phyloP scores from a whole-genome alignment of 2,888 invertebrate genomes.

The Caradrina kadenii region DNA sequence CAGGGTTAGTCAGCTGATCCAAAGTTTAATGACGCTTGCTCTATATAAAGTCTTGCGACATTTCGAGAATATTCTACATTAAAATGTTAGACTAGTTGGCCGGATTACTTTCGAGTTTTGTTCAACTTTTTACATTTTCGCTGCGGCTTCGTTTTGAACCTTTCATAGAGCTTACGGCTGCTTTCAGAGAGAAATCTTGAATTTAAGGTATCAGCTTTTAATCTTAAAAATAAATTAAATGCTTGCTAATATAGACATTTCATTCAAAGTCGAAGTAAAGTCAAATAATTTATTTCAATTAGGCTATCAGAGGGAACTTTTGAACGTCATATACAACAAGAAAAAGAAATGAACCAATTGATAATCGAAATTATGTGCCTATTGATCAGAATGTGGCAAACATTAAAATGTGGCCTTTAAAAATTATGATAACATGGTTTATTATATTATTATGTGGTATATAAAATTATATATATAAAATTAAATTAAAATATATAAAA shows the following conservation, averaged over 20 bases:
- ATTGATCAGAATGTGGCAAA: too few relatives aligned
- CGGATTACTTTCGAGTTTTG: slow-evolving; percentile 16
- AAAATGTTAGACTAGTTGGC: slow-evolving; percentile 12
- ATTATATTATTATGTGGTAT: too few relatives aligned
- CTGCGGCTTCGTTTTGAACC: background rate
- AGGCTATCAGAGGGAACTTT: too few relatives aligned
- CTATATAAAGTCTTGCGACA: slow-evolving; percentile 3
- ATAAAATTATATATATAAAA: too few relatives aligned
- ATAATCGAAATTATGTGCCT: too few relatives aligned
- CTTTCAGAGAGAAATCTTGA: background rate
- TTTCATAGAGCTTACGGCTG: background rate
- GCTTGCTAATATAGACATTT: background rate
- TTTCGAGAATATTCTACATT: slow-evolving; percentile 15
- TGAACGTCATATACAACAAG: too few relatives aligned
- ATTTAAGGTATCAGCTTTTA: background rate
- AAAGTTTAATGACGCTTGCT: slow-evolving; percentile 5
- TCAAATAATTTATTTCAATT: too few relatives aligned
- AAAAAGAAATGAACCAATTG: too few relatives aligned
- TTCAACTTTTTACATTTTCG: slow-evolving; percentile 8
- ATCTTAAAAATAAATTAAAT: background rate
- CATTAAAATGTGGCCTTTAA: too few relatives aligned
- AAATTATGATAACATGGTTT: too few relatives aligned
- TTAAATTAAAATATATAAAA: too few relatives aligned
- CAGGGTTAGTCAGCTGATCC: background rate
- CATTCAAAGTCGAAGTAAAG: too few relatives aligned